Evolutionary conservation across 2,113 vertebrate species (phyloP).

Genomic region (Rhagologus leucostigma): DNA sequence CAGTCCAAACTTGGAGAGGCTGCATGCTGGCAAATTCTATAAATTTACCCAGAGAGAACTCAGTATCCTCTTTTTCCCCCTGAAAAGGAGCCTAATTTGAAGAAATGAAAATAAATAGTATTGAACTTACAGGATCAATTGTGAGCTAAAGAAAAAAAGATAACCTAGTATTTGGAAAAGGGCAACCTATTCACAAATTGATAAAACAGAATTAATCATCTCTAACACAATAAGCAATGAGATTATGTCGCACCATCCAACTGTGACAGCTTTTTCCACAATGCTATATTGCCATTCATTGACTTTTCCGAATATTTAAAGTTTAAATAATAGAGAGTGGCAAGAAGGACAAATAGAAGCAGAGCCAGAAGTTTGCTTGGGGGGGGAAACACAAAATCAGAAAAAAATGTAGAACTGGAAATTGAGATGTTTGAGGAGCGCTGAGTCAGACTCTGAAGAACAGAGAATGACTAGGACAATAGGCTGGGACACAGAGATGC

Average conservation of each 20-base stretch:
- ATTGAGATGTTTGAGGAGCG: neutral
- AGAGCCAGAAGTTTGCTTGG: neutral
- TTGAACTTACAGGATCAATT: neutral
- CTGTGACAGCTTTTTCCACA: neutral
- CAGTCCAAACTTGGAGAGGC: neutral
- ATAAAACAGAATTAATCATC: neutral
- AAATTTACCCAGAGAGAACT: neutral
- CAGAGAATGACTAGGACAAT: slow-evolving; percentile 32
- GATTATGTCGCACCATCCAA: neutral
- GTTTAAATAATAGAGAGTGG: neutral
- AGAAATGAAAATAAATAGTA: neutral
- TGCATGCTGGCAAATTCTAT: neutral
- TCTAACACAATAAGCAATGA: slow-evolving; percentile 9
- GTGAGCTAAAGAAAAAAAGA: neutral
- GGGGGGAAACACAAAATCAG: neutral
- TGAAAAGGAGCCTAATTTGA: neutral
- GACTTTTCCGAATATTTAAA: slow-evolving; percentile 19
- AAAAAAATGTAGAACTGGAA: slow-evolving; percentile 12
- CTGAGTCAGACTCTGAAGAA: slow-evolving; percentile 11
- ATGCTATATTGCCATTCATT: neutral
- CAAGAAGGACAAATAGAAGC: neutral
- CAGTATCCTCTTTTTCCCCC: neutral
- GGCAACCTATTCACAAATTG: neutral
- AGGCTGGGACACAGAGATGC: slow-evolving; percentile 7
- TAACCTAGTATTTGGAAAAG: neutral